Evolutionary conservation across 2,888 invertebrate genomes (phyloP).

Genomic region (Hermaeophaga mercurialis): DNA sequence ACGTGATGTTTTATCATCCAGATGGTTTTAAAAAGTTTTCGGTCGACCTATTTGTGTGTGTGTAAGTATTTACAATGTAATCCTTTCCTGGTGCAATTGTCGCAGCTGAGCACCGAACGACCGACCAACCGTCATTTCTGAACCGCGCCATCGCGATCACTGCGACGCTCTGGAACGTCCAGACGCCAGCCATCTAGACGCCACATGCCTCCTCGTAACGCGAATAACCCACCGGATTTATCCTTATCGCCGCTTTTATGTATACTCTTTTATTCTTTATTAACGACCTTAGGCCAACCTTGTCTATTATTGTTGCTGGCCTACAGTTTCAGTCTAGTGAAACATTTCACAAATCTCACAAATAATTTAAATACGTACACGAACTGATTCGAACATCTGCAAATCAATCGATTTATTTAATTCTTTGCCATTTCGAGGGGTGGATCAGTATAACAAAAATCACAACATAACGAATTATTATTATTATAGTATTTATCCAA

Average conservation of each 20-base stretch:
- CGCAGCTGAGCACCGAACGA: conserved; percentile 47
- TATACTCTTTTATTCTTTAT: conserved; percentile 45
- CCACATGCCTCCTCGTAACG: conserved; percentile 45
- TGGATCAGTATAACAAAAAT: too few species aligned
- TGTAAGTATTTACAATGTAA: conserved; percentile 45
- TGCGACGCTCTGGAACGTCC: conserved; percentile 30
- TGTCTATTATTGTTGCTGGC: conserved; percentile 29
- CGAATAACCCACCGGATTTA: conserved; percentile 45
- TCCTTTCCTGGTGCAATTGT: conserved; percentile 49
- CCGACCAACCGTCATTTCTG: not conserved
- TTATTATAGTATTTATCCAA: too few species aligned
- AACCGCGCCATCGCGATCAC: conserved; percentile 14
- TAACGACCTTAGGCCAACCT: conserved; percentile 40
- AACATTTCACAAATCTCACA: not conserved
- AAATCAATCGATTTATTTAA: too few species aligned
- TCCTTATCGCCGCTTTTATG: conserved; percentile 46
- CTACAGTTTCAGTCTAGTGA: conserved; percentile 5
- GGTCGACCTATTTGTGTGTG: conserved; percentile 30
- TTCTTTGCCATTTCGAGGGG: too few species aligned
- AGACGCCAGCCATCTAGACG: conserved; percentile 52
- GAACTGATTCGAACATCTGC: too few species aligned
- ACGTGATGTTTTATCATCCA: conserved; percentile 1
- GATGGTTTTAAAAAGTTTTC: conserved; percentile 2
- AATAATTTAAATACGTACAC: too few species aligned
- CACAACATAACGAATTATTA: too few species aligned